Evolutionary conservation across 2,113 vertebrate species (phyloP).

Genomic region (Cheirogaleus medius): DNA sequence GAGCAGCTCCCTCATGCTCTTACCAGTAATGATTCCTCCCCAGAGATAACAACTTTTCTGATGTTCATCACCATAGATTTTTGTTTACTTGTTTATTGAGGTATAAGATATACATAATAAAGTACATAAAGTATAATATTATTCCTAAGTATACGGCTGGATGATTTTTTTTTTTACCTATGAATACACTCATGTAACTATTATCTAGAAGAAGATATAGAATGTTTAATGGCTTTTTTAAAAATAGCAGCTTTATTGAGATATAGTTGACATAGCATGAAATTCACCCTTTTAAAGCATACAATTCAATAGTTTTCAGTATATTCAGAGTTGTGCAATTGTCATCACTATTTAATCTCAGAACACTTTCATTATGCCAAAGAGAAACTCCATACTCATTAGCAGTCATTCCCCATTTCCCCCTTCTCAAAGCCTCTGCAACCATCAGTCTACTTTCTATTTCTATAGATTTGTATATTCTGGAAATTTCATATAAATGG

Average conservation of each 20-base stretch:
- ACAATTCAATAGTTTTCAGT: neutral
- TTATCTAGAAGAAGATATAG: neutral
- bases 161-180: neutral
- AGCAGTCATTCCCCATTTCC: neutral
- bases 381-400: neutral
- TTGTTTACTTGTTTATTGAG: neutral
- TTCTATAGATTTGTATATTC: neutral
- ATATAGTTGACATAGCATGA: neutral
- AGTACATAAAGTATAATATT: neutral
- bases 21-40: neutral
- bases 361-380: neutral
- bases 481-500: neutral
- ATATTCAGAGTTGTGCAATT: neutral
- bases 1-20: neutral
- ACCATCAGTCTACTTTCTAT: neutral
- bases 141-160: neutral
- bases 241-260: neutral
- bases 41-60: neutral
- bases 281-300: neutral
- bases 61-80: neutral
- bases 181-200: neutral
- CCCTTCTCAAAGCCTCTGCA: neutral
- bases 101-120: neutral
- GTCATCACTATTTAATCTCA: neutral
- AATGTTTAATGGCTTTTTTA: neutral